Evolutionary conservation across 2,113 vertebrate genomes (phyloP), one percentile per base, ranked within the genome.

Genomic region (Corythoichthys haematopterus): DNA sequence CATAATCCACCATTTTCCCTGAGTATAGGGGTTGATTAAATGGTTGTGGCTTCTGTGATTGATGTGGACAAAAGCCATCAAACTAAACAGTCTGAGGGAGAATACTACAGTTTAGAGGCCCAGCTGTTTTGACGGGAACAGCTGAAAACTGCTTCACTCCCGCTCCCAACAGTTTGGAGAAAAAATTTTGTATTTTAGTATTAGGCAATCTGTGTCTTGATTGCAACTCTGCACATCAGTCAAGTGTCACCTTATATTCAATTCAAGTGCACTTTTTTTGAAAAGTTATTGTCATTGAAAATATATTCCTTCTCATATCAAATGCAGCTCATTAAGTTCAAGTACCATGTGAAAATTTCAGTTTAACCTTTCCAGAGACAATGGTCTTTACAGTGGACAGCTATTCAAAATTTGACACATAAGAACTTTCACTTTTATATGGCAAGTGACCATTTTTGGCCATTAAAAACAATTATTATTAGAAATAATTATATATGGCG

Each of bases 21-120:
- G 28, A 43, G 64, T 60, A 69, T 78, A 55, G 69, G 69, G 69
- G 69, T 80, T 77, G 80, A 86, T 79, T 28, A 75, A 82, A 79
- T 57, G 50, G 61, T 60, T 9, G 5, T 50, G 74, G 74, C 80
- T 83, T 6, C 4, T 15, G 66, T 85, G 80, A 88, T 66, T 77
- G 80, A 90, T 88, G 79, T 35, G 65, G 70, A 83, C 76, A 65
- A 81, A 82, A 70, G 70, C 74, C 28, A 68, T 86, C 66, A 40
- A 76, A 59, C 82, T 84, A 89, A 89, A 91, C 84, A 89, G 73
- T 89, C 85, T 84, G 68, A 76, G 84, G 80, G 64, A 80, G 80
- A 74, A 68, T 64, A 80, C 65, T 74, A 65, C 38, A 40, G 38
- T 40, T 4, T 50, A 76, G 82, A 82, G 74, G 74, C 36, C 76